phyloP scores from a whole-genome alignment of 1,140 invertebrate genomes.

The Pseudobourletiella spinata region DNA sequence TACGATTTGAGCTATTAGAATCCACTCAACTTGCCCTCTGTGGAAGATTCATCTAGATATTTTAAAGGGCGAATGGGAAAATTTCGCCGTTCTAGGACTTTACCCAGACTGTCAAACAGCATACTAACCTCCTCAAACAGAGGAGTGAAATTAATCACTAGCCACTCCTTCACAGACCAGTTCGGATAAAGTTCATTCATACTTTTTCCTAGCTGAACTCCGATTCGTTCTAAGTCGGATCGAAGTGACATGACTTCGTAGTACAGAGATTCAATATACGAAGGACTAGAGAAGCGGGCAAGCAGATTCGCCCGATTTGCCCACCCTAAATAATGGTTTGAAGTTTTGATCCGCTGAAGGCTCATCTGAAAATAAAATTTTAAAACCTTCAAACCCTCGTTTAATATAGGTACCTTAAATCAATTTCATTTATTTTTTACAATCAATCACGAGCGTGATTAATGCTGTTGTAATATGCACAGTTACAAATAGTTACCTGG shows the following conservation, averaged over 20 bases:
- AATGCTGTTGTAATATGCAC: too few species aligned
- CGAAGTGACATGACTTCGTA: slow-evolving; percentile 35
- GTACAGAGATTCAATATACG: slow-evolving; percentile 39
- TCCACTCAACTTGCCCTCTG: too few species aligned
- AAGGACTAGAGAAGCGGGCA: slow-evolving; percentile 41
- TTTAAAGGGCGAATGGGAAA: slow-evolving; percentile 35
- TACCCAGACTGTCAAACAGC: slow-evolving; percentile 21
- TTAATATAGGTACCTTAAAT: too few species aligned
- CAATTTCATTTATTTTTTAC: too few species aligned
- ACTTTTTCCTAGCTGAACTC: slow-evolving; percentile 34
- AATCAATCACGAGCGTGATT: too few species aligned
- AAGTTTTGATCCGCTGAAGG: slow-evolving; percentile 31
- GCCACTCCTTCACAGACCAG: slow-evolving; percentile 41
- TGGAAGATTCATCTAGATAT: too few species aligned
- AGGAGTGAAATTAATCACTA: slow-evolving; percentile 39
- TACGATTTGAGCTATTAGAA: too few species aligned
- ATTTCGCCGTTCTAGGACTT: slow-evolving; percentile 20
- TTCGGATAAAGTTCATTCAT: slow-evolving; percentile 39
- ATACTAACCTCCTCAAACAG: slow-evolving; percentile 34
- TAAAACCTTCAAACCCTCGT: too few species aligned
- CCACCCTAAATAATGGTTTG: slow-evolving; percentile 41
- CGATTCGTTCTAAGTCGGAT: slow-evolving; percentile 36
- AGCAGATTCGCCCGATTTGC: slow-evolving; percentile 39
- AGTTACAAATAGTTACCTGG: too few species aligned
- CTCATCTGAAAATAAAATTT: slow-evolving; percentile 16